Percentiles rank a stretch among this genome's conserved stretches.
Conservation (phyloP, 1,140 invertebrate species). For the Musca vetustissima region DNA sequence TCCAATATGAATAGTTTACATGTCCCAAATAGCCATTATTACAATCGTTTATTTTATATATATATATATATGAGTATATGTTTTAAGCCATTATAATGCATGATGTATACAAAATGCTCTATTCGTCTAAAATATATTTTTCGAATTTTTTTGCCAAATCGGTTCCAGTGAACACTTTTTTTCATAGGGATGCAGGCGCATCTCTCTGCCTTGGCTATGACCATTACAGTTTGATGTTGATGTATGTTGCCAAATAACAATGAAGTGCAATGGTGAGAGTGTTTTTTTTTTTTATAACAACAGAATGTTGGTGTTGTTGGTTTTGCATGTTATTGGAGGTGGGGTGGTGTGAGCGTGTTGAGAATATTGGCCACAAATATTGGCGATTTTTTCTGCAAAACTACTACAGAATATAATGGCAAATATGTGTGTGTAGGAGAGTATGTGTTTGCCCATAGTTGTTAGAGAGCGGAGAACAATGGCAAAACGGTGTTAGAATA, state of each 20-base stretch:
- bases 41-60: constrained; percentile 12
- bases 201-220: not conserved
- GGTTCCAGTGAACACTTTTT: not conserved
- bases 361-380: no score
- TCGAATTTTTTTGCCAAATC: not conserved
- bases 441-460: no score
- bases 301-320: no score
- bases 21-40: constrained; percentile 16
- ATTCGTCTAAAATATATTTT: constrained; percentile 1
- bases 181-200: not conserved
- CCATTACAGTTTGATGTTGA: constrained; percentile 10
- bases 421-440: no score
- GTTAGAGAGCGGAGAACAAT: no score
- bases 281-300: not conserved
- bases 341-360: no score
- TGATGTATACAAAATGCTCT: not conserved
- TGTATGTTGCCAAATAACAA: constrained; percentile 11
- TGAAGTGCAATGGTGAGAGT: not conserved
- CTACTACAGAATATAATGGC: no score
- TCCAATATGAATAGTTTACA: not conserved
- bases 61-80: no score
- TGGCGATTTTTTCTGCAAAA: no score
- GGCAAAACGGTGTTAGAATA: not conserved
- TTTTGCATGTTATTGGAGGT: no score
- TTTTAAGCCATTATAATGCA: constrained; percentile 21